phyloP scores from a whole-genome alignment of 2,888 invertebrate species.

The Scaptomyza flava region DNA sequence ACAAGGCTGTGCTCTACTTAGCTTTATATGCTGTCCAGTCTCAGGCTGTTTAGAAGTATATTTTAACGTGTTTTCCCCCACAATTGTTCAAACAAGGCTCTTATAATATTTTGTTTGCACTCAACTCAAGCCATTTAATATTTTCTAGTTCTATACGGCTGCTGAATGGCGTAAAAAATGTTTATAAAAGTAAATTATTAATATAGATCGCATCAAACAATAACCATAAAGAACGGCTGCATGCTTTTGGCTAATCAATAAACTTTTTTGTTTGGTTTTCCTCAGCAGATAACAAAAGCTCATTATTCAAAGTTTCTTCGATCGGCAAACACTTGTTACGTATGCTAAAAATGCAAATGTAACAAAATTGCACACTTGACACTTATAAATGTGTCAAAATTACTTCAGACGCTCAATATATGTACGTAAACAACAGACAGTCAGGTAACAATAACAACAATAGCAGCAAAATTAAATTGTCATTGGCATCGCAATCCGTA shows the following conservation, averaged over 20 bases:
- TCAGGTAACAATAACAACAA: constrained; percentile 13
- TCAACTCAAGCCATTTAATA: constrained; percentile 18
- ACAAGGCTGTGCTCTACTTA: not conserved
- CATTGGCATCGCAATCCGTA: constrained; percentile 54
- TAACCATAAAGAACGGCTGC: constrained; percentile 21
- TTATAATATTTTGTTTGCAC: constrained; percentile 30
- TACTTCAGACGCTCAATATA: constrained; percentile 46
- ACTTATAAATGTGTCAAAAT: constrained; percentile 65
- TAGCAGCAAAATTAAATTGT: constrained; percentile 33
- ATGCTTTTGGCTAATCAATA: constrained; percentile 27
- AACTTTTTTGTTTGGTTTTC: constrained; percentile 7
- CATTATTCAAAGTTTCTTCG: constrained; percentile 26
- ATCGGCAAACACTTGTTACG: constrained; percentile 38
- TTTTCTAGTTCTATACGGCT: constrained; percentile 19
- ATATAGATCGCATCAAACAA: constrained; percentile 37
- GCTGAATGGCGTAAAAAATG: constrained; percentile 70
- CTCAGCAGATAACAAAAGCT: not conserved
- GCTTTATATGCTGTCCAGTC: constrained; percentile 28
- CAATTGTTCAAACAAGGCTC: constrained; percentile 71
- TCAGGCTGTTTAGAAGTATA: constrained; percentile 7
- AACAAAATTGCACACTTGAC: constrained; percentile 68
- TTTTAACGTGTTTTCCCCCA: constrained; percentile 55
- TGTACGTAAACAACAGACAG: constrained; percentile 57
- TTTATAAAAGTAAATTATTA: constrained; percentile 45
- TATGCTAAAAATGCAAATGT: constrained; percentile 54